Conservation (phyloP, 1,140 invertebrate species). For the Heterodera schachtii region DNA sequence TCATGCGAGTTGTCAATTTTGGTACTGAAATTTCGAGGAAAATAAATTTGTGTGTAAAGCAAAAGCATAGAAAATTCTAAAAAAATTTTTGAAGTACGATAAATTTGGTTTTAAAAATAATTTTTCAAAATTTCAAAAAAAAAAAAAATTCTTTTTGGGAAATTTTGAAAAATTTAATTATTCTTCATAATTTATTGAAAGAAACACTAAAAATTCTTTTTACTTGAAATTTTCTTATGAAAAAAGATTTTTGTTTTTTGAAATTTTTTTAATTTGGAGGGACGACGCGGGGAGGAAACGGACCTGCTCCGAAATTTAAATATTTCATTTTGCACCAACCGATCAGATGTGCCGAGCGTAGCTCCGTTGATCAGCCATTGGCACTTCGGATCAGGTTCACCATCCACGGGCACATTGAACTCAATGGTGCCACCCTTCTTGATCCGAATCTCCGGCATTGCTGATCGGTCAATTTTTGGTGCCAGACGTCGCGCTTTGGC, state of each 20-base stretch:
- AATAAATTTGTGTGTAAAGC: background rate
- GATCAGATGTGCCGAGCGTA: constrained; percentile 54
- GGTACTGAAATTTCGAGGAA: constrained; percentile 35
- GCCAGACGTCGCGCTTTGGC: constrained; percentile 86
- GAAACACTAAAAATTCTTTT: too few relatives aligned
- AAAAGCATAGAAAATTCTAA: too few relatives aligned
- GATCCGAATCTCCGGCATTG: constrained; percentile 81
- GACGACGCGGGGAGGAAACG: background rate
- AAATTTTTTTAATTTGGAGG: too few relatives aligned
- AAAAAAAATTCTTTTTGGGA: too few relatives aligned
- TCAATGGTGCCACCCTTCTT: constrained; percentile 86
- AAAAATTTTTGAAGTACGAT: too few relatives aligned
- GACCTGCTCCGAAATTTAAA: background rate
- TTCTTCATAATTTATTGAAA: too few relatives aligned
- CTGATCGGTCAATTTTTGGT: constrained; percentile 87
- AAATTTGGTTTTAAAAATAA: too few relatives aligned
- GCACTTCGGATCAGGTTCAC: constrained; percentile 83
- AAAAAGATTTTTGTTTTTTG: too few relatives aligned
- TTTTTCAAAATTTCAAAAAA: too few relatives aligned
- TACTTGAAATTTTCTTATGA: too few relatives aligned
- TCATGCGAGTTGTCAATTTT: constrained; percentile 63
- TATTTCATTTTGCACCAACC: background rate
- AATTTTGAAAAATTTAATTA: too few relatives aligned
- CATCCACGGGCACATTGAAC: constrained; percentile 86
- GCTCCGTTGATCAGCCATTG: constrained; percentile 76